phyloP scores from a whole-genome alignment of 2,797 vertebrate genomes.

The Martes flavigula region DNA sequence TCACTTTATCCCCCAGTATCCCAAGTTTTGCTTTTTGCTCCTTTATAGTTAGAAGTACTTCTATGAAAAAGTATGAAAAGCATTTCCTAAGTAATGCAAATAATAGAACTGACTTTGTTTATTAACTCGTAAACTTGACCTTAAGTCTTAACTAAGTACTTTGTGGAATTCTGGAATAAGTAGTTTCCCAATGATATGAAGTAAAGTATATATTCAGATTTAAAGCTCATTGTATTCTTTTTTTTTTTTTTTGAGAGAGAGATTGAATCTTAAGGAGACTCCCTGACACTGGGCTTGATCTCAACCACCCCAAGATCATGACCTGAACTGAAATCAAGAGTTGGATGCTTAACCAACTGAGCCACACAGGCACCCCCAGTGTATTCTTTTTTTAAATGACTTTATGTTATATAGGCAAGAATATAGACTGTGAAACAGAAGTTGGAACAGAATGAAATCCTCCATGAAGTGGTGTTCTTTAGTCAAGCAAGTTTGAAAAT shows the following conservation, averaged over 20 bases:
- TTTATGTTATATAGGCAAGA: background rate
- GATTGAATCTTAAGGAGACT: background rate
- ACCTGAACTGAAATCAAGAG: background rate
- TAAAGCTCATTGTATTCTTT: background rate
- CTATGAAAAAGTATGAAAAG: background rate
- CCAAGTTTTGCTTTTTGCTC: background rate
- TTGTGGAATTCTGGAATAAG: background rate
- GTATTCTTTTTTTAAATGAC: background rate
- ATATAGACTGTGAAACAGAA: background rate
- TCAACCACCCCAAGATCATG: background rate
- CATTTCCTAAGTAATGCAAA: background rate
- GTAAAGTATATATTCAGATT: background rate
- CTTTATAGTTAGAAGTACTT: background rate
- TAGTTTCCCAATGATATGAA: background rate
- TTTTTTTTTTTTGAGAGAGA: background rate
- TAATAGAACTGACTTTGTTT: background rate
- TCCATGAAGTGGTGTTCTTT: background rate
- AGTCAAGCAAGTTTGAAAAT: background rate
- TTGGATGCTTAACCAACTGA: background rate
- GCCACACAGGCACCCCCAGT: background rate
- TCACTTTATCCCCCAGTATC: background rate
- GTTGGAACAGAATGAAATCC: background rate
- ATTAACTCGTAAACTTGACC: background rate
- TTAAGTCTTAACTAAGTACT: conserved; percentile 32
- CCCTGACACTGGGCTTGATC: background rate